These are phyloP conservation scores for Callinectes sapidus DNA, from an alignment of 2,888 invertebrate genomes.

Conservation along the genomic window DNA sequence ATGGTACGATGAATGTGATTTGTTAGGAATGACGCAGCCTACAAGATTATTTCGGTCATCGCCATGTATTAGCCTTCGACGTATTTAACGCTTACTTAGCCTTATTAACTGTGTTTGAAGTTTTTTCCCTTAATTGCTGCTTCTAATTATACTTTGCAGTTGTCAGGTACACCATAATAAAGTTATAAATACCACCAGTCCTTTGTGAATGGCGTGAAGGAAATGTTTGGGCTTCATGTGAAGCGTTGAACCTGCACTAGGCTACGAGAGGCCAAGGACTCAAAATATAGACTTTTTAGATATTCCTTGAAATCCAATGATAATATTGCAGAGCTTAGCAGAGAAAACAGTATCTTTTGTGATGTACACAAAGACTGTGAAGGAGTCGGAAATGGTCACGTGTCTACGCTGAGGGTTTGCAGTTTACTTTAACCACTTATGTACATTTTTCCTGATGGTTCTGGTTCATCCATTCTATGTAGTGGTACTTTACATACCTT, in stretches of 20 bases:
- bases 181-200: too few species aligned
- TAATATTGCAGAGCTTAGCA: too few species aligned
- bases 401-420: not conserved
- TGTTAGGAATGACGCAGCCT: not conserved
- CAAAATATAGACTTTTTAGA: too few species aligned
- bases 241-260: too few species aligned
- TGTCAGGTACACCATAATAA: too few species aligned
- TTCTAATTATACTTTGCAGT: too few species aligned
- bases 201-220: too few species aligned
- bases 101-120: not conserved
- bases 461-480: not conserved
- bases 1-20: not conserved
- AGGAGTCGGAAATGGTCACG: not conserved
- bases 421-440: not conserved
- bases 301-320: too few species aligned
- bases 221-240: too few species aligned
- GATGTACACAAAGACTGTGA: too few species aligned
- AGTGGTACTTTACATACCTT: not conserved
- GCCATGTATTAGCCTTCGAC: not conserved
- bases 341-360: too few species aligned
- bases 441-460: not conserved
- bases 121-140: not conserved
- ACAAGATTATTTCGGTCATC: not conserved
- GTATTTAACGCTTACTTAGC: not conserved
- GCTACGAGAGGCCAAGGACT: too few species aligned